phyloP scores from a whole-genome alignment of 2,113 vertebrate species.

The Saguinus midas region DNA sequence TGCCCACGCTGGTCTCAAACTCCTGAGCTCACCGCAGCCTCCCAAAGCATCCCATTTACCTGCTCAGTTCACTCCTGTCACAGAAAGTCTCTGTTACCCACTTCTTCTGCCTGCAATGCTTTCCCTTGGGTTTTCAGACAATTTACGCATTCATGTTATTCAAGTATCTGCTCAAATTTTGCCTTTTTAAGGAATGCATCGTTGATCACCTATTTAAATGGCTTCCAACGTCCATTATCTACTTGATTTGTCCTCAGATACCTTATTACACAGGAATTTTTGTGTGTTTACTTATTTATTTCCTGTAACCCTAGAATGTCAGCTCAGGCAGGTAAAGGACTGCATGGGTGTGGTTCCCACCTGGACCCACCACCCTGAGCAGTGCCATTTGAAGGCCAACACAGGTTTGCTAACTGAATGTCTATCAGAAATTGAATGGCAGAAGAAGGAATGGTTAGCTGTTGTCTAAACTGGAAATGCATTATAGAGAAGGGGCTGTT shows the following conservation, averaged over 20 bases:
- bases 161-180: background rate
- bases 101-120: background rate
- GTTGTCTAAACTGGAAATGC: background rate
- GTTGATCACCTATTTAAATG: background rate
- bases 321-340: background rate
- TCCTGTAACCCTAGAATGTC: background rate
- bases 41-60: background rate
- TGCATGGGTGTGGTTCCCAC: accelerated
- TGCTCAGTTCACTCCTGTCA: background rate
- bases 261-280: background rate
- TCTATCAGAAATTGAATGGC: background rate
- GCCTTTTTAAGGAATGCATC: background rate
- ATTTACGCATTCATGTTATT: background rate
- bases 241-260: background rate
- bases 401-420: background rate
- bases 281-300: background rate
- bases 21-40: too few relatives aligned
- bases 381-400: background rate
- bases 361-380: background rate
- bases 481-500: background rate
- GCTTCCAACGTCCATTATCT: background rate
- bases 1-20: too few relatives aligned
- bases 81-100: background rate
- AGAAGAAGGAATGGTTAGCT: background rate
- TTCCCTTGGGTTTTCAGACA: background rate